Evolutionary conservation across 1,140 invertebrate species (phyloP), one percentile per base, ranked within the genome.

Genomic region (Andricus grossulariae): DNA sequence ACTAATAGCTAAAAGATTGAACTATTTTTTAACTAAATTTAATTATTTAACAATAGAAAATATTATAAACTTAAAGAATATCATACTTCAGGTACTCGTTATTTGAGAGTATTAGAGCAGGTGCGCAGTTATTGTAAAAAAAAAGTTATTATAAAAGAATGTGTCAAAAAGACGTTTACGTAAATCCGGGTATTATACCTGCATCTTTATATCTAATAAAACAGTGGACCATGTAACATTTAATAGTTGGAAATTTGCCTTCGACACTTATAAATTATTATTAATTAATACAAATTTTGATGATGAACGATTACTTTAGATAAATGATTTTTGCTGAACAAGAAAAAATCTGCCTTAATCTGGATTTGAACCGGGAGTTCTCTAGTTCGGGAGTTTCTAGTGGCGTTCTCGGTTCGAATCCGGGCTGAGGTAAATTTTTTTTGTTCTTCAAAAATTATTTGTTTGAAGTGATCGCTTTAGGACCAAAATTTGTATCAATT

Each of bases 61-160:
- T 39, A 32, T 66, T n/a, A 39, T 16, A 66, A 66, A 66, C 57
- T 66, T 66, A 66, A 66, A 66, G 32, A 16, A 57, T 57, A 57
- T 32, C 2, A 11, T n/a, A 66, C 8, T 32, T 66, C 57, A 66
- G 57, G 57, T 66, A 66, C 57, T 66, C 57, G 57, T 32, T 66
- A 45, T 45, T 45, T 45, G 8, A 32, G 57, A 66, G 57, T 39
- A 66, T 32, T 66, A 66, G 57, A 66, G 25, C 21, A 66, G 39
- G 57, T 66, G 55, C 32, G 57, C 57, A 39, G 12, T 25, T 57
- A 39, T 66, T 66, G 21, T 66, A 66, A 66, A 66, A 66, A 60
- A 32, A 32, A 66, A 32, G 5, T 39, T 39, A 15, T 66, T 66
- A 39, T 16, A 66, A 66, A 66, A 66, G 57, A 66, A 66, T 4